These are phyloP conservation scores for Sebastes nivosus DNA, from an alignment of 2,797 vertebrate genomes.

Conservation along the genomic window DNA sequence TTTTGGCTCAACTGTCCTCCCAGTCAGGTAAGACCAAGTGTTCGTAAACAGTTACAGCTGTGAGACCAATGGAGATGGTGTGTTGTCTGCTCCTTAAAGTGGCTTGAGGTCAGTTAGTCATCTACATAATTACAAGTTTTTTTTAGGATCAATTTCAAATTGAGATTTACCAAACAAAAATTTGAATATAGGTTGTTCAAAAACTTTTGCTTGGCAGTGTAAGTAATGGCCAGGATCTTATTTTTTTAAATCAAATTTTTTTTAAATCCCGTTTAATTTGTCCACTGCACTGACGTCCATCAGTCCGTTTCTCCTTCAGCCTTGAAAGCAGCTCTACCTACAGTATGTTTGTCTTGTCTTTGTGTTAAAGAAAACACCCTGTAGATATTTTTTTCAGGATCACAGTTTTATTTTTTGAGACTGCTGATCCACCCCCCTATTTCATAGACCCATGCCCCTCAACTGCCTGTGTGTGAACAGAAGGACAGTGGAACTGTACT, in stretches of 20 bases:
- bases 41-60: background rate
- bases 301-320: slow-evolving; percentile 17
- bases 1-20: background rate
- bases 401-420: slow-evolving; percentile 28
- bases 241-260: slow-evolving; percentile 18
- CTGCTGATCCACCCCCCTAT: background rate
- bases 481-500: background rate
- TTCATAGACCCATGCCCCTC: slow-evolving; percentile 13
- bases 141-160: slow-evolving; percentile 6
- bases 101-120: background rate
- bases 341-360: slow-evolving; percentile 46
- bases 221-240: slow-evolving; percentile 19
- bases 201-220: slow-evolving; percentile 34
- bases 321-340: slow-evolving; percentile 28
- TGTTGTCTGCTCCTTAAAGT: background rate
- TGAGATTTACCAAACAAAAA: slow-evolving; percentile 16
- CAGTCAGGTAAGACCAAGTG: background rate
- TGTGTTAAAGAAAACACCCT: slow-evolving; percentile 21
- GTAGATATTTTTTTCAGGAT: slow-evolving; percentile 41
- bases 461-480: slow-evolving; percentile 5
- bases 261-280: slow-evolving; percentile 47
- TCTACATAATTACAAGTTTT: background rate
- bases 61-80: background rate
- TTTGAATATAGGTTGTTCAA: background rate
- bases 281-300: slow-evolving; percentile 65